Base-by-base conservation (phyloP, 2,113 vertebrate species). In the Malurus elegans region DNA sequence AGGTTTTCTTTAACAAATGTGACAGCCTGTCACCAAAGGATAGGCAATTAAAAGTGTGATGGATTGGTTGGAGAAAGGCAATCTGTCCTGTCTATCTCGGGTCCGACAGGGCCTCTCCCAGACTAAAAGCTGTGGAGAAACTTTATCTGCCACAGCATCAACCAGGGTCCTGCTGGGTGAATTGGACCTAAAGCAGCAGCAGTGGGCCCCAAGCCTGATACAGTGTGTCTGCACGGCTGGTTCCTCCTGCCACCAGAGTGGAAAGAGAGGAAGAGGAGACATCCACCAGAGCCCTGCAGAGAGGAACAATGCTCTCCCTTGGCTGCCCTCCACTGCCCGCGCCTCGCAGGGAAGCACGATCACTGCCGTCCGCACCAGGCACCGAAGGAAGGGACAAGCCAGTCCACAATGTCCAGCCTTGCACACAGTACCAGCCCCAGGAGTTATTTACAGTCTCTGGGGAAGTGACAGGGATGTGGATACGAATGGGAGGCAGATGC, bases 401-500 rank as follows among this genome's bases (percentile, higher is more conserved):
- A 1, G 26, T 14, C 58, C 85, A 67, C 38, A 21, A 24, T 18
- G 79, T 40, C 75, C 69, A 83, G 74, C 64, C 38, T 48, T 14
- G 17, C 42, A 12, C 4, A 44, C 56, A 71, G 47, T 20, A 80
- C 83, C 79, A 66, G 14, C 36, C 62, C 74, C 21, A 44, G 29
- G 61, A 88, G 81, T 58, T 90, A 47, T 90, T 95, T 93, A 73
- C 62, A 73, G 45, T 86, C 64, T 78, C 81, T 70, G 0, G 12
- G 71, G 88, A 88, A 91, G 71, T 47, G 78, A 47, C 36, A 56
- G 44, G 51, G 69, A 82, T 8, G 1, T 31, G 84, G 45, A 65
- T 82, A 58, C 72, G 93, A 95, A 93, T 72, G 84, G 50, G 54
- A 91, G 42, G 53, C 70, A 91, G 84, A 96, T 95, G 92, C 93